Percentiles rank a stretch among this genome's conserved stretches.
Conservation (phyloP, 2,888 invertebrate species). For the Drosophila paucipuncta region DNA sequence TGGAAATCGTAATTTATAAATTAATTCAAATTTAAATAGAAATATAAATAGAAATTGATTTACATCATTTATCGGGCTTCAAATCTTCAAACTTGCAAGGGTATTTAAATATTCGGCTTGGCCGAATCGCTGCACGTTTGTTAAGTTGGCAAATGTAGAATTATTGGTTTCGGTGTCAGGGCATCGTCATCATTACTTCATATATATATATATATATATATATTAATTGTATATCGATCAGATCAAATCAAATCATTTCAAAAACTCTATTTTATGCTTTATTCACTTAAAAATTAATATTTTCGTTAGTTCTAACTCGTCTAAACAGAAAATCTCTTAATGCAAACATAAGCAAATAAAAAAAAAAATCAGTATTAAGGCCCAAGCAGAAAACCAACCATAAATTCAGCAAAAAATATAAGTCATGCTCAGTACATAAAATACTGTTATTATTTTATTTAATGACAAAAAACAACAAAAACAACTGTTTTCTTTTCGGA, state of each 20-base stretch:
- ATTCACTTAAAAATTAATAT: not conserved
- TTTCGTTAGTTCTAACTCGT: not conserved
- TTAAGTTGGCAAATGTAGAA: conserved; percentile 13
- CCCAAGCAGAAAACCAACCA: not conserved
- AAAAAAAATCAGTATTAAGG: conserved; percentile 2
- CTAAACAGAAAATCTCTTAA: conserved; percentile 1
- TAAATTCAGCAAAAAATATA: conserved; percentile 19
- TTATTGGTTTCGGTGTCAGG: conserved; percentile 23
- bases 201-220: not conserved
- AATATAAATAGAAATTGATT: not conserved
- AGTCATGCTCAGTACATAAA: conserved; percentile 20
- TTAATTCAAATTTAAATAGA: not conserved
- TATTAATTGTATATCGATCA: not conserved
- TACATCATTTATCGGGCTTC: not conserved
- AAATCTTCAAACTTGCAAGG: conserved; percentile 11
- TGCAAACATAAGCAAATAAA: not conserved
- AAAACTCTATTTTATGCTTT: not conserved
- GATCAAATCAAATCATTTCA: not conserved
- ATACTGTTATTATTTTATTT: conserved; percentile 46
- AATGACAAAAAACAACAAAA: conserved; percentile 15
- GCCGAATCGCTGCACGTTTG: not conserved
- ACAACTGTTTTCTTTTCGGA: not conserved
- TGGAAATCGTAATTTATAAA: not conserved
- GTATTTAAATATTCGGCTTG: conserved; percentile 22
- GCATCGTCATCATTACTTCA: not conserved